These are phyloP conservation scores for Drosophila putrida DNA, from an alignment of 2,888 invertebrate species.

Conservation along the genomic window DNA sequence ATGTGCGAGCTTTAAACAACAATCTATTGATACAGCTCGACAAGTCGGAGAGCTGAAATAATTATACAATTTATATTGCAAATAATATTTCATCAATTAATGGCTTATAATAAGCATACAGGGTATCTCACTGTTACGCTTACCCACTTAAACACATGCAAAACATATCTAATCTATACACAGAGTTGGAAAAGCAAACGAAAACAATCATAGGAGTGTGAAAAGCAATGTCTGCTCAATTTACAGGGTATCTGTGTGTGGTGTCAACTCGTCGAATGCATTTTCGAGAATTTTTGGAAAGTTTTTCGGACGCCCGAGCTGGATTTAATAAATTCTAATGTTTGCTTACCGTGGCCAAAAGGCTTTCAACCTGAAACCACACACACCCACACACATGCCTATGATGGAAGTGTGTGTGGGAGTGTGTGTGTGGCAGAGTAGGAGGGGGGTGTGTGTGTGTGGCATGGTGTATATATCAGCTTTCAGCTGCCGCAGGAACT, in stretches of 20 bases:
- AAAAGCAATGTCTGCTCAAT: background rate
- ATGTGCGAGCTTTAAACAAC: too few relatives aligned
- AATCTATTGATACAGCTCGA: too few relatives aligned
- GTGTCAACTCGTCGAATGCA: too few relatives aligned
- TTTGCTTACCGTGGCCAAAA: slow-evolving; percentile 77
- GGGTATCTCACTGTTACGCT: background rate
- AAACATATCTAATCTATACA: too few relatives aligned
- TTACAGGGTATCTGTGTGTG: slow-evolving; percentile 3
- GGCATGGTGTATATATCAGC: slow-evolving; percentile 9
- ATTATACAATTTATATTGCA: too few relatives aligned
- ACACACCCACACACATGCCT: slow-evolving; percentile 29
- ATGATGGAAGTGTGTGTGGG: background rate
- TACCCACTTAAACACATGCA: background rate
- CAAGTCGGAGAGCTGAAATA: too few relatives aligned
- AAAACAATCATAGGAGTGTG: background rate
- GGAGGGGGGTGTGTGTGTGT: background rate
- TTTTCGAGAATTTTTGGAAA: slow-evolving; percentile 14
- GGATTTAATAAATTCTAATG: slow-evolving; percentile 81
- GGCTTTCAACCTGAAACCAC: slow-evolving; percentile 68
- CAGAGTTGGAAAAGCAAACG: too few relatives aligned
- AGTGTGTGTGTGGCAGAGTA: background rate
- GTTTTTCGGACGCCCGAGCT: slow-evolving; percentile 42
- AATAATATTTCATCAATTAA: too few relatives aligned
- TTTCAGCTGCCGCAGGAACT: slow-evolving; percentile 24
- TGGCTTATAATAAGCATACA: background rate